phyloP scores from a whole-genome alignment of 1,140 invertebrate genomes.

The Ceratina japonica region DNA sequence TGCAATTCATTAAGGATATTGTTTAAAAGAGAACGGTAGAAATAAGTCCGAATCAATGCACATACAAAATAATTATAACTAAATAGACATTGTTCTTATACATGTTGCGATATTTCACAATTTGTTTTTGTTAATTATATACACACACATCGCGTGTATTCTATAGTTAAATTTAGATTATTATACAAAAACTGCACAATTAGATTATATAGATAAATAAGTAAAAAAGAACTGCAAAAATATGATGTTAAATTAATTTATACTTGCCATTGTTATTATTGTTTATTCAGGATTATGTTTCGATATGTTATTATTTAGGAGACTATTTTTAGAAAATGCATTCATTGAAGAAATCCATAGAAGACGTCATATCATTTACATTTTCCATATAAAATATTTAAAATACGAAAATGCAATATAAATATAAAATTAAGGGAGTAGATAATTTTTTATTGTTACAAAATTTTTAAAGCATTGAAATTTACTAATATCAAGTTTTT shows the following conservation, averaged over 20 bases:
- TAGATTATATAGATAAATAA: conserved; percentile 67
- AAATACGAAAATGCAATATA: too few relatives aligned
- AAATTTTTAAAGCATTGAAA: neutral
- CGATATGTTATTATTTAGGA: conserved; percentile 10
- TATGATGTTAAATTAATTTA: conserved; percentile 27
- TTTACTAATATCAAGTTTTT: too few relatives aligned
- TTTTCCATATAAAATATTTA: too few relatives aligned
- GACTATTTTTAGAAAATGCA: conserved; percentile 6
- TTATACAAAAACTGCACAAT: conserved; percentile 67
- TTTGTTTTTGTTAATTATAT: conserved; percentile 23
- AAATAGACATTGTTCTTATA: conserved; percentile 17
- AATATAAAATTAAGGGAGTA: too few relatives aligned
- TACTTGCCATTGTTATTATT: too few relatives aligned
- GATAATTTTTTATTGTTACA: neutral
- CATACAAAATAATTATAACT: conserved; percentile 17
- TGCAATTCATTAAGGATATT: conserved; percentile 25
- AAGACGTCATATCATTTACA: neutral
- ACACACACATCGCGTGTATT: conserved; percentile 33
- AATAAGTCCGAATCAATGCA: neutral
- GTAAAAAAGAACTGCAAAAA: conserved; percentile 49
- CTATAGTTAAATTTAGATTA: conserved; percentile 64
- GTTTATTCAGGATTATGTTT: too few relatives aligned
- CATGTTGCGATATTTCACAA: conserved; percentile 27
- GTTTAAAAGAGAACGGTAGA: neutral
- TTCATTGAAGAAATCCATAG: conserved; percentile 34